A percentile compares a stretch with the other conserved stretches of the same genome.
Evolutionary conservation across 2,113 vertebrate species (phyloP).

Genomic region (Lycocorax pyrrhopterus): DNA sequence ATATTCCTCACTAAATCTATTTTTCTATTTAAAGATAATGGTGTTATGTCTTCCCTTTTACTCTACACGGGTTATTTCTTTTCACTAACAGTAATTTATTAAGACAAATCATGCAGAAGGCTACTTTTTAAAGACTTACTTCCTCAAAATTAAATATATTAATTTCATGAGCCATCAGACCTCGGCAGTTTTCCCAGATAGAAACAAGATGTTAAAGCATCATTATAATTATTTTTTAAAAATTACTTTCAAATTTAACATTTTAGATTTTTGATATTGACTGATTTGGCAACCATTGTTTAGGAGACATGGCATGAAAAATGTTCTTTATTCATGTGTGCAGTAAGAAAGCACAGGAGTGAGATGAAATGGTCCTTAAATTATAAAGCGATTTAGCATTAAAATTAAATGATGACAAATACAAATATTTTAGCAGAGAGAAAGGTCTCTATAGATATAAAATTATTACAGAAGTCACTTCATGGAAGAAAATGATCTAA

Average conservation of each 20-base stretch:
- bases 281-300: neutral
- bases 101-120: neutral
- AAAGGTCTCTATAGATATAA: neutral
- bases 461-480: neutral
- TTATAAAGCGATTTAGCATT: neutral
- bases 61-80: neutral
- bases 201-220: neutral
- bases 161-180: neutral
- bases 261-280: neutral
- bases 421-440: conserved; percentile 25
- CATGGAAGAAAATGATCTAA: neutral
- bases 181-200: neutral
- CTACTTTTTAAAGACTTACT: neutral
- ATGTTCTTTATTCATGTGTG: neutral
- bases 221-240: neutral
- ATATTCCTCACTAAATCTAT: neutral
- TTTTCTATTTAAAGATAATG: neutral
- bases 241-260: neutral
- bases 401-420: neutral
- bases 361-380: neutral
- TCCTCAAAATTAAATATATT: neutral
- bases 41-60: neutral
- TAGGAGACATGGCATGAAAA: neutral
- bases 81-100: neutral
- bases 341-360: neutral